phyloP scores from a whole-genome alignment of 1,140 invertebrate genomes.

The Rhagoletis pomonella region DNA sequence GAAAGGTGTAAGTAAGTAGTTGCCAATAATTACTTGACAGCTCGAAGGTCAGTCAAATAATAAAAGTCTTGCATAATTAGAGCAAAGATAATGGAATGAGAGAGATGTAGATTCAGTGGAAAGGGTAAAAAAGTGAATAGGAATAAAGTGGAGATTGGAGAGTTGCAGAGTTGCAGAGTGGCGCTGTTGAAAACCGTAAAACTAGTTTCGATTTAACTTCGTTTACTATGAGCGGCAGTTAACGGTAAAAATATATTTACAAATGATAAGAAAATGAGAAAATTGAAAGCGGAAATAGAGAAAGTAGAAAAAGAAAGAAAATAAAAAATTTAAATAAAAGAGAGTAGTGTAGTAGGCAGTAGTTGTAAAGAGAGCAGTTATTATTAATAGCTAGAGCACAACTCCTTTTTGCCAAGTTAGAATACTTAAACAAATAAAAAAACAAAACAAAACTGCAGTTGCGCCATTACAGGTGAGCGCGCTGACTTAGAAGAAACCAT shows the following conservation, averaged over 20 bases:
- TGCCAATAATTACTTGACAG: slow-evolving; percentile 40
- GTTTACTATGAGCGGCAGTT: background rate
- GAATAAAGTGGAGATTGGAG: too few relatives aligned
- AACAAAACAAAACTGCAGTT: too few relatives aligned
- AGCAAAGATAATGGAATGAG: slow-evolving; percentile 4
- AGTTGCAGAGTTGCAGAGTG: too few relatives aligned
- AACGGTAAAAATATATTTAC: slow-evolving; percentile 48
- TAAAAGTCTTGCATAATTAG: slow-evolving; percentile 42
- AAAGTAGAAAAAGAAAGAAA: background rate
- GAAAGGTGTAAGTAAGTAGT: slow-evolving; percentile 33
- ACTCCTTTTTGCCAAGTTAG: background rate
- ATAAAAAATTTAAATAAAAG: background rate
- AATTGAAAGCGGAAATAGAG: background rate
- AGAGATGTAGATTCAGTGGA: slow-evolving; percentile 23
- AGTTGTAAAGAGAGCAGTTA: too few relatives aligned
- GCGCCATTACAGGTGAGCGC: slow-evolving; percentile 29
- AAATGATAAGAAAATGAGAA: slow-evolving; percentile 6
- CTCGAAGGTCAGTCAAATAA: slow-evolving; percentile 46
- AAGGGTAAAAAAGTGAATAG: background rate
- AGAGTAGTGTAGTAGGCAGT: too few relatives aligned
- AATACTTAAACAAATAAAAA: slow-evolving; percentile 17
- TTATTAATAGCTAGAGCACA: background rate
- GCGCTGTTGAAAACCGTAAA: too few relatives aligned
- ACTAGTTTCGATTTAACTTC: too few relatives aligned
- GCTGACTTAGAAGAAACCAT: slow-evolving; percentile 88